A percentile compares a stretch with the other conserved stretches of the same genome.
phyloP scores from a whole-genome alignment of 2,888 invertebrate species.

The Parnassius orleans region DNA sequence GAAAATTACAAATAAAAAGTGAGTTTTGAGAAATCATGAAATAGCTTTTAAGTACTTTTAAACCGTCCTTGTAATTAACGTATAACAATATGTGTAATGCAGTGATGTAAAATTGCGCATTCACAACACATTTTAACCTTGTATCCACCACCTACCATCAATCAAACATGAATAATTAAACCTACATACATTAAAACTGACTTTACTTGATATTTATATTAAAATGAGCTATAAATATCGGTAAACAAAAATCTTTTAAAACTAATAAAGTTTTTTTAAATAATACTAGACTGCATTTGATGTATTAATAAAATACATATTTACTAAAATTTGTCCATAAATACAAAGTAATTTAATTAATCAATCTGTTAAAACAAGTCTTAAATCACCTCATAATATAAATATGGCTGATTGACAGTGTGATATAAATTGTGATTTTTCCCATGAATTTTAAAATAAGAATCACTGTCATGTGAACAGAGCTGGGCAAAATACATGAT shows the following conservation, averaged over 20 bases:
- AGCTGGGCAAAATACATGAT: too few species aligned
- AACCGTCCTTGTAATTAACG: not conserved
- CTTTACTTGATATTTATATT: not conserved
- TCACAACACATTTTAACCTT: conserved; percentile 53
- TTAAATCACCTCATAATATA: too few species aligned
- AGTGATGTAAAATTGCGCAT: conserved; percentile 51
- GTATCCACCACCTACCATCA: conserved; percentile 12
- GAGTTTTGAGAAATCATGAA: conserved; percentile 42
- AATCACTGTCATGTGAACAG: too few species aligned
- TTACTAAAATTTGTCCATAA: too few species aligned
- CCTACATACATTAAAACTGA: conserved; percentile 6
- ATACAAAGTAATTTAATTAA: too few species aligned
- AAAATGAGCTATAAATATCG: conserved; percentile 3
- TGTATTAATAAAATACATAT: too few species aligned
- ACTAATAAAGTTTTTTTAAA: too few species aligned
- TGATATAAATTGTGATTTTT: too few species aligned
- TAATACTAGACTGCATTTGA: too few species aligned
- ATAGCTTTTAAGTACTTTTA: conserved; percentile 47
- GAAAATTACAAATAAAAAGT: conserved; percentile 16
- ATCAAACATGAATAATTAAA: conserved; percentile 20
- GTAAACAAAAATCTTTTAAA: not conserved
- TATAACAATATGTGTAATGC: not conserved
- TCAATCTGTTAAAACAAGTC: too few species aligned
- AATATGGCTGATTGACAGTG: too few species aligned
- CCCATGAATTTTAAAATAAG: too few species aligned